A percentile compares a stretch with the other conserved stretches of the same genome.
Conservation (phyloP, 2,888 invertebrate species). For the Monoplex corrugatus region DNA sequence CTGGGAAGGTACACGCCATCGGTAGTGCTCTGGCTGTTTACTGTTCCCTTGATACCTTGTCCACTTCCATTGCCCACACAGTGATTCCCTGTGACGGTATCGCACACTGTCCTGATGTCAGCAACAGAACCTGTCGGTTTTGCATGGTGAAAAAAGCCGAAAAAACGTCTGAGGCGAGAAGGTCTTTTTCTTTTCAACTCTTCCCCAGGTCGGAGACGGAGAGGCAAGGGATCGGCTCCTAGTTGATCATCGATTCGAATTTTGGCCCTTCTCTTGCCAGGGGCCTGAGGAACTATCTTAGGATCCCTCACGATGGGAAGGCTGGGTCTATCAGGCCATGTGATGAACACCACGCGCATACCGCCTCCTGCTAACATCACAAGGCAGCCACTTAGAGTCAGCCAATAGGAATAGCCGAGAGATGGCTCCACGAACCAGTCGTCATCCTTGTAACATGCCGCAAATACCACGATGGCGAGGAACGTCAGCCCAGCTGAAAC, state of each 20-base stretch:
- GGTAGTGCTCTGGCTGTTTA: background rate
- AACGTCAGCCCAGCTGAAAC: conserved; percentile 20
- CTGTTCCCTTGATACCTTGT: background rate
- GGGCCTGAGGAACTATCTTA: background rate
- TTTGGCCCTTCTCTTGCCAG: background rate
- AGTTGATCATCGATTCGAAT: background rate
- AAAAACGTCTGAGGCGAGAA: background rate
- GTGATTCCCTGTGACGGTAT: background rate
- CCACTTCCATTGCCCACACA: background rate
- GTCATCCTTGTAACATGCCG: conserved; percentile 37
- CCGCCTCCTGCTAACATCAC: background rate
- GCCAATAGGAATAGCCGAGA: conserved; percentile 45
- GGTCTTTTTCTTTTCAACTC: background rate
- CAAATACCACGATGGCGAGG: conserved; percentile 19
- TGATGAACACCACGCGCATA: conserved; percentile 39
- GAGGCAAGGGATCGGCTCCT: background rate
- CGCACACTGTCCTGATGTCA: conserved; percentile 2
- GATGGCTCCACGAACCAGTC: conserved; percentile 24
- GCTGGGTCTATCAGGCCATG: conserved; percentile 31
- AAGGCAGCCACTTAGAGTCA: background rate
- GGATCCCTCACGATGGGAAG: background rate
- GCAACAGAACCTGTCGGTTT: background rate
- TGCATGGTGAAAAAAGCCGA: background rate
- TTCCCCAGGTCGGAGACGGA: background rate
- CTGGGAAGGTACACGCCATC: background rate